Conservation (phyloP, 1,140 invertebrate species). For the Ephestia elutella region DNA sequence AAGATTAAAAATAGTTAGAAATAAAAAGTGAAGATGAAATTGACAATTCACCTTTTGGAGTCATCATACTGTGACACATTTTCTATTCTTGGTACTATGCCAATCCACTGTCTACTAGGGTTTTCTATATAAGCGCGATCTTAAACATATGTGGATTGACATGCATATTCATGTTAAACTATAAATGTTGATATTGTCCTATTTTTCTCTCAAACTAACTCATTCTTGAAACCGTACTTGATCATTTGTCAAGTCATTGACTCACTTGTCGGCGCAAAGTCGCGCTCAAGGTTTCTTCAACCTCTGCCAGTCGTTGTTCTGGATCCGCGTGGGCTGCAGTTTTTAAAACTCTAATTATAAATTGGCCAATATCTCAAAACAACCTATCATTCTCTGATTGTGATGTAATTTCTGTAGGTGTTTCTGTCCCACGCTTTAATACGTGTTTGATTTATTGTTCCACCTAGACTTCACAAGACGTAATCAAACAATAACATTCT, state of each 20-base stretch:
- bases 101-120: no score
- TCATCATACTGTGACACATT: no score
- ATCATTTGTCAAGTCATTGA: background rate
- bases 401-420: slow-evolving; percentile 5
- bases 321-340: slow-evolving; percentile 16
- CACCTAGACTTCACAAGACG: no score
- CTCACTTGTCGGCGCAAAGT: slow-evolving; percentile 13
- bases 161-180: no score
- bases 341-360: slow-evolving; percentile 12
- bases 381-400: slow-evolving; percentile 1
- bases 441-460: background rate
- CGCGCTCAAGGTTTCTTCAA: slow-evolving; percentile 21
- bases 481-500: no score
- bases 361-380: slow-evolving; percentile 1
- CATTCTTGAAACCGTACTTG: background rate
- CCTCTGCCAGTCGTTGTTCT: slow-evolving; percentile 25
- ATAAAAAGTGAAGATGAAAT: no score
- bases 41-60: no score
- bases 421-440: slow-evolving; percentile 5
- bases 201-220: background rate
- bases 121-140: no score
- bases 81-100: no score
- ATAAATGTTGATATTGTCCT: background rate
- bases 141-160: no score
- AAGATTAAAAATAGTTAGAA: background rate